phyloP scores from a whole-genome alignment of 2,113 vertebrate species.

The Daboia siamensis region DNA sequence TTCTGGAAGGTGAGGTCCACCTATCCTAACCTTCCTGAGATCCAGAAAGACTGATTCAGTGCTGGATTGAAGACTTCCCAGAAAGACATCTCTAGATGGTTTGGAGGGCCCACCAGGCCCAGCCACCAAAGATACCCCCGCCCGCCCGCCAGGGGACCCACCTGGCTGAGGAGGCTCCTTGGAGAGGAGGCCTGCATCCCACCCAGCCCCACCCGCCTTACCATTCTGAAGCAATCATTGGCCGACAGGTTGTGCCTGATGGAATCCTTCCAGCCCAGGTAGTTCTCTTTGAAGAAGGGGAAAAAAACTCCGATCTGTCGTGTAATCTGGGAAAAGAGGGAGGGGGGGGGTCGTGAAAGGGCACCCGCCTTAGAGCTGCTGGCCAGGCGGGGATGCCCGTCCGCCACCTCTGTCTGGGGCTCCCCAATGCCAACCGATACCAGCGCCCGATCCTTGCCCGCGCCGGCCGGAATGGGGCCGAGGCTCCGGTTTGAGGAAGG shows the following conservation, averaged over 20 bases:
- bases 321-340: conserved; percentile 74
- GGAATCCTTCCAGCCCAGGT: conserved; percentile 89
- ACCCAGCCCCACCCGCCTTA: conserved; percentile 40
- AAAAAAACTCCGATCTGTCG: conserved; percentile 82
- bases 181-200: neutral
- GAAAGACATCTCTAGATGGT: neutral
- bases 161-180: neutral
- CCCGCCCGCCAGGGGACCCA: neutral
- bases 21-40: neutral
- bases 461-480: neutral
- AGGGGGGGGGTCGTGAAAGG: too few species aligned
- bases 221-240: conserved; percentile 86
- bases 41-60: neutral
- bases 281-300: conserved; percentile 86
- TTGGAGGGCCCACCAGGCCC: neutral
- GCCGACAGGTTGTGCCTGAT: conserved; percentile 89
- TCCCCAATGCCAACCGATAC: neutral
- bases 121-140: neutral
- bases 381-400: neutral
- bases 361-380: neutral
- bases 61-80: neutral
- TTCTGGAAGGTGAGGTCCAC: neutral
- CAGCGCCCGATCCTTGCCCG: neutral
- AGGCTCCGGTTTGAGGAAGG: neutral
- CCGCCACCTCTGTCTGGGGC: neutral